These are phyloP conservation scores for Stenodema calcarata DNA, from an alignment of 2,888 invertebrate species.

Conservation along the genomic window DNA sequence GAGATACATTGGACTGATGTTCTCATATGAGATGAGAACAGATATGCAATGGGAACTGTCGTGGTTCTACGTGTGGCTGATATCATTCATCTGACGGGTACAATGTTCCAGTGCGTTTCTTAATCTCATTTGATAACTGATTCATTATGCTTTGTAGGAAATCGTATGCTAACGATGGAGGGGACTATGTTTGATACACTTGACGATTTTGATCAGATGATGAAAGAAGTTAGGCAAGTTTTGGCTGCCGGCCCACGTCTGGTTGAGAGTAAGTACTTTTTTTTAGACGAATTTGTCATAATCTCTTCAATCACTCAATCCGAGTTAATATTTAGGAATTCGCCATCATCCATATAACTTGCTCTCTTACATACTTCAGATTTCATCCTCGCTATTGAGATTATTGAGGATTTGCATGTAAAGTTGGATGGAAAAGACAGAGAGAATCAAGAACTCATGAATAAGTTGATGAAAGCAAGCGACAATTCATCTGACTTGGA, in stretches of 20 bases:
- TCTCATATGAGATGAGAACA: too few relatives aligned
- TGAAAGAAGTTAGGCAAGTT: background rate
- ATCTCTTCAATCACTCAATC: too few relatives aligned
- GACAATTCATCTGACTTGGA: background rate
- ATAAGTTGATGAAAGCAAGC: background rate
- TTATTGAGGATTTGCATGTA: background rate
- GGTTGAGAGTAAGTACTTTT: background rate
- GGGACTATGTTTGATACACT: background rate
- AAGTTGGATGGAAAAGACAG: background rate
- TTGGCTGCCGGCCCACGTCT: background rate
- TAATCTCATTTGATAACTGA: too few relatives aligned
- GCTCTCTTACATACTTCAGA: background rate
- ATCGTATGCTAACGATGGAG: conserved; percentile 32
- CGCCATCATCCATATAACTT: background rate
- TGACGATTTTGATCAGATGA: conserved; percentile 11
- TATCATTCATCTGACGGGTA: too few relatives aligned
- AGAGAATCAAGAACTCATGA: background rate
- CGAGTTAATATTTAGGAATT: too few relatives aligned
- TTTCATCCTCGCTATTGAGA: background rate
- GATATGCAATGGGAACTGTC: too few relatives aligned
- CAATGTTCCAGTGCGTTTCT: too few relatives aligned
- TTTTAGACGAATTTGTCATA: background rate
- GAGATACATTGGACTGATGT: too few relatives aligned
- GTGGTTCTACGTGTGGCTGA: too few relatives aligned
- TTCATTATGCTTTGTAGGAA: too few relatives aligned